A percentile compares a stretch with the other conserved stretches of the same genome.
Evolutionary conservation across 1,140 invertebrate genomes (phyloP).

Genomic region (Thaumetopoea pityocampa): DNA sequence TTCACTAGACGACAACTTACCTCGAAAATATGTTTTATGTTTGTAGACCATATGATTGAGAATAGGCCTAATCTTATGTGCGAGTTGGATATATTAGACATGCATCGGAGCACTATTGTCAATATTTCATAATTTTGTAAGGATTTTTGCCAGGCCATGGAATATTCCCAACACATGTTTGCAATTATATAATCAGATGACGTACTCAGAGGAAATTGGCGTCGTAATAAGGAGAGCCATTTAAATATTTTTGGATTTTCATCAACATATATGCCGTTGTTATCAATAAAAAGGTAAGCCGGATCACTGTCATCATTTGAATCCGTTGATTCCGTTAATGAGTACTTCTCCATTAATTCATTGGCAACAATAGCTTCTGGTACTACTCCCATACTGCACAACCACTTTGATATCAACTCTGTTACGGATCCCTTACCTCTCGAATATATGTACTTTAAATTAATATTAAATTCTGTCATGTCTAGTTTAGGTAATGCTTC

Average conservation of each 20-base stretch:
- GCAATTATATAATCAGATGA: conserved; percentile 85
- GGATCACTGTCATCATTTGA: conserved; percentile 33
- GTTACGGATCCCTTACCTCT: conserved; percentile 90
- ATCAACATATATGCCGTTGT: conserved; percentile 42
- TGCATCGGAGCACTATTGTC: conserved; percentile 79
- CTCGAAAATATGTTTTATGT: conserved; percentile 86
- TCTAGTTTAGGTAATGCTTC: conserved; percentile 75
- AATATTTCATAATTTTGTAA: conserved; percentile 81
- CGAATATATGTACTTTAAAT: conserved; percentile 83
- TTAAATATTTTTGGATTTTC: conserved; percentile 73
- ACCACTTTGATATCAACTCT: conserved; percentile 89
- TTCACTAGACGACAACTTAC: conserved; percentile 86
- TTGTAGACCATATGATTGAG: conserved; percentile 91
- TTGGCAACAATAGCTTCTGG: conserved; percentile 72
- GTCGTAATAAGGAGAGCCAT: conserved; percentile 79
- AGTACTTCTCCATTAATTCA: conserved; percentile 47
- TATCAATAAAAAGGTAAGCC: conserved; percentile 51
- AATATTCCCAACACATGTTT: conserved; percentile 94
- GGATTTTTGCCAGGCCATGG: conserved; percentile 89
- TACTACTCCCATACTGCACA: conserved; percentile 82
- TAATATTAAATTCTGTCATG: conserved; percentile 80
- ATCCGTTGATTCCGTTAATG: conserved; percentile 19
- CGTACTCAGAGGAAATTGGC: conserved; percentile 91
- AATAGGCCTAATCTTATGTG: conserved; percentile 85
- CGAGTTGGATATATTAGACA: conserved; percentile 78